Percentiles rank a stretch among this genome's conserved stretches.
Evolutionary conservation across 1,140 invertebrate species (phyloP).

Genomic region (Diorhabda carinulata): DNA sequence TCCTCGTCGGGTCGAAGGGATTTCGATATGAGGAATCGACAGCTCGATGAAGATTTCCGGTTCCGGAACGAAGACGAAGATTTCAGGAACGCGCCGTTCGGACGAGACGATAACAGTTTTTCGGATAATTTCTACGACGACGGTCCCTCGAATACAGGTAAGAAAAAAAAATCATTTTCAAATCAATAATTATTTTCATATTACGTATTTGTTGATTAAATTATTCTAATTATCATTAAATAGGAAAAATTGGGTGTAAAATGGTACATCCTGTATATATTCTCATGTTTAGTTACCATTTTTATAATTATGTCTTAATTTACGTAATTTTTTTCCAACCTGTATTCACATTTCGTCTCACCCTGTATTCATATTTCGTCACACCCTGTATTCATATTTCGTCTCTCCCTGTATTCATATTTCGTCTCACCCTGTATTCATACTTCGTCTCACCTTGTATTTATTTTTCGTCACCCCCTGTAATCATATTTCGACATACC

Average conservation of each 20-base stretch:
- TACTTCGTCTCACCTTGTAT: no score
- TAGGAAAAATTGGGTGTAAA: not conserved
- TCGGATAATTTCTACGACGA: not conserved
- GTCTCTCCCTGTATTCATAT: no score
- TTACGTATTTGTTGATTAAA: not conserved
- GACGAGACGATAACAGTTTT: not conserved
- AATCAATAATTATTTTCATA: not conserved
- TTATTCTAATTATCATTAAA: not conserved
- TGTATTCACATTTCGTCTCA: no score
- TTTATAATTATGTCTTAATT: no score
- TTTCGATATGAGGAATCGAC: conserved; percentile 25
- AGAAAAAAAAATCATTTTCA: not conserved
- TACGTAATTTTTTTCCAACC: no score
- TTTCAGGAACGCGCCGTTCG: conserved; percentile 13
- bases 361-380: no score
- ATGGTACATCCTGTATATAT: not conserved
- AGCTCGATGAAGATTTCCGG: conserved; percentile 22
- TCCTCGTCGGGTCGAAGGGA: conserved; percentile 23
- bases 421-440: no score
- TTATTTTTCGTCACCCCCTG: no score
- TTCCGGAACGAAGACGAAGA: conserved; percentile 24
- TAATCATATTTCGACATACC: no score
- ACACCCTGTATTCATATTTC: no score
- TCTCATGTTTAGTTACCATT: no score
- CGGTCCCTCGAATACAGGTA: not conserved